Evolutionary conservation across 2,113 vertebrate genomes (phyloP).

Genomic region (Etia nguti): DNA sequence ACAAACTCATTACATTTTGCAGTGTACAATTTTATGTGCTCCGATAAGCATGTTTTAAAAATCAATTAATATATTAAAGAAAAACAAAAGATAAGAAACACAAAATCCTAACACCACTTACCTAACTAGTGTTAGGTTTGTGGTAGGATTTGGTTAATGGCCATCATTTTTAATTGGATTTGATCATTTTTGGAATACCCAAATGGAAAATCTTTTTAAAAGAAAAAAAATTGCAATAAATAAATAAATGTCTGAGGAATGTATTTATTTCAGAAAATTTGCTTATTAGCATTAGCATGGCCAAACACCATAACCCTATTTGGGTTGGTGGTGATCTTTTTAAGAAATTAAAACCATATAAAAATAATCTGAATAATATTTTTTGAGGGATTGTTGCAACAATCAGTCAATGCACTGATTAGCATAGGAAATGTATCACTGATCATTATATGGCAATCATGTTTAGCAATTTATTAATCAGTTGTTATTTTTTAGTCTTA

Average conservation of each 20-base stretch:
- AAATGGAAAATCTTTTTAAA: neutral
- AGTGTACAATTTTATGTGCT: neutral
- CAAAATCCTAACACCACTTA: neutral
- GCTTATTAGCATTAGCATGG: no score
- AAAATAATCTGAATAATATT: no score
- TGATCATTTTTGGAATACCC: neutral
- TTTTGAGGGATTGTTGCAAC: no score
- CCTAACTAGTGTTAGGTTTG: neutral
- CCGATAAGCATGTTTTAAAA: neutral
- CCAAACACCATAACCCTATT: no score
- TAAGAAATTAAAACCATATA: no score
- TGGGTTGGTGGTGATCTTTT: no score
- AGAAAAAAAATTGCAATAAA: neutral
- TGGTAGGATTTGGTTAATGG: neutral
- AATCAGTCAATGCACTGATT: no score
- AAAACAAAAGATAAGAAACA: neutral
- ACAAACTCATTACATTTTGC: neutral
- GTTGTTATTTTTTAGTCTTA: no score
- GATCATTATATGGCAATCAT: no score
- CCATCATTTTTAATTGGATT: neutral
- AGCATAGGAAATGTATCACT: no score
- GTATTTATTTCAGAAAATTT: neutral
- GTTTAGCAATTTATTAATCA: no score
- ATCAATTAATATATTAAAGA: neutral
- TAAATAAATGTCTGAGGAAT: neutral